Evolutionary conservation across 2,113 vertebrate genomes (phyloP), one percentile per base, ranked within the genome.

Genomic region (Trochalopteron elliotii): DNA sequence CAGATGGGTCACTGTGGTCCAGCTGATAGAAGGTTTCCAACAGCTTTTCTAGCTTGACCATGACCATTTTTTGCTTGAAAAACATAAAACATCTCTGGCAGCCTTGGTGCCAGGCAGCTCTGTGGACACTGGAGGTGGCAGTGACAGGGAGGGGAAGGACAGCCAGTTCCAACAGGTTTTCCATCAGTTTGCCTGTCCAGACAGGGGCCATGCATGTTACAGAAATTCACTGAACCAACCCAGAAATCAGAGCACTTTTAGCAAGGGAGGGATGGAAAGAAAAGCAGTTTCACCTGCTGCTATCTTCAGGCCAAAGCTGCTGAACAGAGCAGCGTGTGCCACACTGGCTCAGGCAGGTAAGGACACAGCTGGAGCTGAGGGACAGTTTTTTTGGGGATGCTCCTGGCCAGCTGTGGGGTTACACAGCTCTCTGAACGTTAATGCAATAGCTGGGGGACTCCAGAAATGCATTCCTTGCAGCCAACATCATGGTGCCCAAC

Each of bases 141-240:
- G 85, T 55, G 93, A 40, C 70, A 75, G 86, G 72, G 22, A 12
- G 65, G 64, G 61, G 70, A 91, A 95, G 97, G 65, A 95, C 81
- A 89, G 93, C 89, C 88, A 89, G 92, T 42, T 61, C 35, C 96
- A 96, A 72, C 72, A 67, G 37, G 77, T 89, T 95, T 96, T 64
- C 87, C 94, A 77, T 87, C 94, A 60, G 35, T 61, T 72, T 45
- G 60, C 23, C 95, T 93, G 60, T 60, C 93, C 92, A 69, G 77
- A 79, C 10, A 10, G 77, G 67, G 83, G 80, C 83, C 92, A 92
- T 61, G 93, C 77, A 78, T 14, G 78, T 75, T 70, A 67, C 85
- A 86, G 55, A 92, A 96, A 93, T 23, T 83, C 64, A 44, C 86
- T 12, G 71, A 94, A 75, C 86, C 90, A 94, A 24, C 87, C 45